Evolutionary conservation across 2,888 invertebrate species (phyloP).

Genomic region (Calameuta idolon): DNA sequence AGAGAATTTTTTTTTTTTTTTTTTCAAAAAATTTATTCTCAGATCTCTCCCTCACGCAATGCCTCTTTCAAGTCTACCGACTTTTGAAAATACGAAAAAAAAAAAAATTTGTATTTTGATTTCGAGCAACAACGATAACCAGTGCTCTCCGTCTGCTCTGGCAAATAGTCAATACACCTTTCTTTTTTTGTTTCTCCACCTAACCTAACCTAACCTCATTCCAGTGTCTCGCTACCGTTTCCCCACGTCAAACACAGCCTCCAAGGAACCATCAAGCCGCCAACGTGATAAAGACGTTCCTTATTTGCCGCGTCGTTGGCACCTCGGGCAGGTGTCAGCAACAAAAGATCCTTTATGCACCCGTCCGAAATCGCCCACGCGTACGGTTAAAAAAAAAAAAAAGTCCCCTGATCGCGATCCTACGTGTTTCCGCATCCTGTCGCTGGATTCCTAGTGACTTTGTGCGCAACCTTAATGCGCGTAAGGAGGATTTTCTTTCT

Average conservation of each 20-base stretch:
- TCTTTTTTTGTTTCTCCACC: not conserved
- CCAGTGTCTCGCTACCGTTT: constrained; percentile 1
- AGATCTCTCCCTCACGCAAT: too few species aligned
- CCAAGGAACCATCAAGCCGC: constrained; percentile 28
- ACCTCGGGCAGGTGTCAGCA: constrained; percentile 47
- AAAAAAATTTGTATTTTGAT: not conserved
- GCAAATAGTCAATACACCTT: constrained; percentile 5
- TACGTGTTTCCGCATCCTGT: constrained; percentile 54
- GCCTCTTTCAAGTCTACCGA: too few species aligned
- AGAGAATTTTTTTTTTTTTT: too few species aligned
- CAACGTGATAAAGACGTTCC: constrained; percentile 42
- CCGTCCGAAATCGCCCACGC: constrained; percentile 47
- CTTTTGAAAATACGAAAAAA: too few species aligned
- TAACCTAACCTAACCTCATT: not conserved
- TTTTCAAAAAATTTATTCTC: too few species aligned
- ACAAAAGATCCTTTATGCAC: constrained; percentile 48
- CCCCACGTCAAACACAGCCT: constrained; percentile 16
- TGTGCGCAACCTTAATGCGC: constrained; percentile 31
- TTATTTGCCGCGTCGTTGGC: constrained; percentile 47
- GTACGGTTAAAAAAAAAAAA: constrained; percentile 15
- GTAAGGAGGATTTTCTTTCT: constrained; percentile 20
- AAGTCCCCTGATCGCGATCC: constrained; percentile 37
- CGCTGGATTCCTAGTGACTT: constrained; percentile 50
- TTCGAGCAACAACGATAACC: not conserved
- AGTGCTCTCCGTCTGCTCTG: not conserved